phyloP scores from a whole-genome alignment of 2,113 vertebrate genomes.

The Copsychus sechellarum region DNA sequence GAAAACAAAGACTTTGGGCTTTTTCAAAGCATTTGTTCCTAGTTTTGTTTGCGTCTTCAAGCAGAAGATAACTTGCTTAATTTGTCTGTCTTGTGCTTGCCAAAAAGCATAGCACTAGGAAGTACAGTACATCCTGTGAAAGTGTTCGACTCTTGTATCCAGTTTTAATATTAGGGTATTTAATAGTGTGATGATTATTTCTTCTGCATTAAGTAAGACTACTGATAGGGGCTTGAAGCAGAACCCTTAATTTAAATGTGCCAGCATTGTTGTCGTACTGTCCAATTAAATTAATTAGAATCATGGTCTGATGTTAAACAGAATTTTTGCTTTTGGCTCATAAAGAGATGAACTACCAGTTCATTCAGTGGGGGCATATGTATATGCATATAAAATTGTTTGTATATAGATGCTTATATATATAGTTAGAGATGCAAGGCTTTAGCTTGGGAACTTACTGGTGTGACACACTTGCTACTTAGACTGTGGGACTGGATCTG shows the following conservation, averaged over 20 bases:
- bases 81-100: background rate
- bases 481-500: background rate
- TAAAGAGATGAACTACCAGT: background rate
- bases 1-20: background rate
- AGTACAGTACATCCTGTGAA: background rate
- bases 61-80: background rate
- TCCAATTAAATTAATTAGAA: background rate
- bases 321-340: background rate
- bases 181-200: background rate
- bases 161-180: background rate
- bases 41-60: conserved; percentile 7
- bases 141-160: background rate
- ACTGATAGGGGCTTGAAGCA: background rate
- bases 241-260: background rate
- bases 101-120: background rate
- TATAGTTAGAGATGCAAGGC: background rate
- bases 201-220: background rate
- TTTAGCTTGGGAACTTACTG: background rate
- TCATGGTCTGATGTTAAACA: background rate
- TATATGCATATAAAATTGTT: background rate
- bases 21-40: background rate
- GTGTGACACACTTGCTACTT: background rate
- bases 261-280: background rate
- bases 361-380: accelerated
- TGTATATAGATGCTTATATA: background rate